Percentiles rank a stretch among this genome's conserved stretches.
Conservation (phyloP, 1,140 invertebrate species). For the Centruroides sculpturatus region DNA sequence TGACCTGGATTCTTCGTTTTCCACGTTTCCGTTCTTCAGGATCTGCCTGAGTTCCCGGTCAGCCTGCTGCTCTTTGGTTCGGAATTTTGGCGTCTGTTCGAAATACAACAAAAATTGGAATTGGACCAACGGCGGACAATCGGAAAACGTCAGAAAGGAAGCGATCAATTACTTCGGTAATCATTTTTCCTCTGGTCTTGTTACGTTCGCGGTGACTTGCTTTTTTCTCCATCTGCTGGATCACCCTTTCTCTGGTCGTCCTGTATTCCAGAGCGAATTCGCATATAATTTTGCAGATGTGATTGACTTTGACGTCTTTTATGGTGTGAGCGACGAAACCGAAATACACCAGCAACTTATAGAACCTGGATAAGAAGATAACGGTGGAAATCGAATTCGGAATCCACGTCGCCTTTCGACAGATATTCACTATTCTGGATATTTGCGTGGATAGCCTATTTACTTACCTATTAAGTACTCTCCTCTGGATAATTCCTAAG, state of each 20-base stretch:
- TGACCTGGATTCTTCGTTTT: conserved; percentile 5
- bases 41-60: conserved; percentile 61
- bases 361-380: conserved; percentile 38
- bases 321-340: conserved; percentile 68
- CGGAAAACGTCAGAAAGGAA: no score
- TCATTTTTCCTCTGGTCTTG: conserved; percentile 94
- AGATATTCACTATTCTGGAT: no score
- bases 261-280: conserved; percentile 97
- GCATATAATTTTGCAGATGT: conserved; percentile 82
- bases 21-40: conserved; percentile 37
- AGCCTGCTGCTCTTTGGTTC: conserved; percentile 57
- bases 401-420: no score
- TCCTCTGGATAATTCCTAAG: conserved; percentile 70
- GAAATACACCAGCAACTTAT: conserved; percentile 85
- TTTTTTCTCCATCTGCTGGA: conserved; percentile 95
- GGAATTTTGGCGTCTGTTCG: conserved; percentile 49
- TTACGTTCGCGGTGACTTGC: conserved; percentile 61
- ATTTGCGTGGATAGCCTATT: no score
- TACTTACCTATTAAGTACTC: conserved; percentile 60
- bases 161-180: conserved; percentile 58
- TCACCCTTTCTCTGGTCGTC: conserved; percentile 88
- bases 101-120: no score
- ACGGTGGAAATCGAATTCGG: no score
- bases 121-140: no score
- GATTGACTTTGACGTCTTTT: conserved; percentile 74